phyloP scores from a whole-genome alignment of 1,140 invertebrate species.

The Aphelenchoides fujianensis region DNA sequence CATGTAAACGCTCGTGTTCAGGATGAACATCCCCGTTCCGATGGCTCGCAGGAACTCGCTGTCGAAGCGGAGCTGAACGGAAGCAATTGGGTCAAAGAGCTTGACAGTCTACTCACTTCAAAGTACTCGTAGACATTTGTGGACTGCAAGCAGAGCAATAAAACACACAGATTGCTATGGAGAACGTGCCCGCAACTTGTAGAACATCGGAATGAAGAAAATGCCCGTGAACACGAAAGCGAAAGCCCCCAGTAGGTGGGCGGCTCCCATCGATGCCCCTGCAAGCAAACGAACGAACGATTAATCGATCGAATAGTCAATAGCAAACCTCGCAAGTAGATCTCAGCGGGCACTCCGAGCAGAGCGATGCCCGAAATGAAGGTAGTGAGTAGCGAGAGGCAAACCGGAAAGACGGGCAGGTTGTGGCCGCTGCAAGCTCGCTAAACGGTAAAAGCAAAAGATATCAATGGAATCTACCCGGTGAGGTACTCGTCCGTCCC shows the following conservation, averaged over 20 bases:
- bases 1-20: conserved; percentile 60
- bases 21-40: conserved; percentile 56
- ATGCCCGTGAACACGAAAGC: conserved; percentile 42
- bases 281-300: neutral
- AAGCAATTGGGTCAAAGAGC: neutral
- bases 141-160: too few species aligned
- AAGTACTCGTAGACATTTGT: conserved; percentile 58
- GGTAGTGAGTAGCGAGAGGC: conserved; percentile 58
- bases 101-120: conserved; percentile 31
- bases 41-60: conserved; percentile 41
- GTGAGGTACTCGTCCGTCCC: conserved; percentile 57
- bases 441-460: too few species aligned
- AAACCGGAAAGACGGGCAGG: conserved; percentile 55
- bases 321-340: conserved; percentile 51
- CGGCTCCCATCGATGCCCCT: conserved; percentile 36
- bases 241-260: conserved; percentile 27
- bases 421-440: too few species aligned
- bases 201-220: conserved; percentile 49
- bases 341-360: conserved; percentile 53
- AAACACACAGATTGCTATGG: conserved; percentile 44
- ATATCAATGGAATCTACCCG: too few species aligned
- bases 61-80: conserved; percentile 41
- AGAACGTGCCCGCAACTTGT: conserved; percentile 43
- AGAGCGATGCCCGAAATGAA: conserved; percentile 53
- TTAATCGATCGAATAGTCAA: too few species aligned